Evolutionary conservation across 92 coral and sea anemone genomes (phyloP).

Genomic region (Epizoanthus illoricatus): DNA sequence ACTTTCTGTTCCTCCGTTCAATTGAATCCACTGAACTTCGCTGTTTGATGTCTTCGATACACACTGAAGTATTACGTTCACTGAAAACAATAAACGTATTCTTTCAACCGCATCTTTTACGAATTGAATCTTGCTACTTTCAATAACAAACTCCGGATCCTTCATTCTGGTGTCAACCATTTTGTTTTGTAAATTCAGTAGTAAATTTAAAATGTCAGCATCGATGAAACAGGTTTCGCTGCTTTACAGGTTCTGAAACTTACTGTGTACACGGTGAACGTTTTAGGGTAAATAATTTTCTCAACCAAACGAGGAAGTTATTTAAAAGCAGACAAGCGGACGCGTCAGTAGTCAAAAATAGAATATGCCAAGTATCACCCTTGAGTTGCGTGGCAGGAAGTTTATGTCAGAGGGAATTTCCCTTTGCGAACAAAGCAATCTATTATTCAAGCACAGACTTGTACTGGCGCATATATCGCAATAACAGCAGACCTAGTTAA

Average conservation of each 20-base stretch:
- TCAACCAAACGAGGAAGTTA: constrained; percentile 20
- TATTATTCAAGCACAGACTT: constrained; percentile 16
- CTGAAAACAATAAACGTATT: constrained; percentile 68
- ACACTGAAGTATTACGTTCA: constrained; percentile 62
- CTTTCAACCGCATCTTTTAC: constrained; percentile 63
- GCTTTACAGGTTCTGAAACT: neutral
- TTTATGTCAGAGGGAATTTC: constrained; percentile 22
- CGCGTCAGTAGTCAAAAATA: constrained; percentile 35
- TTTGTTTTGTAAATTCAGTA: constrained; percentile 5
- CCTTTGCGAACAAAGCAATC: constrained; percentile 23
- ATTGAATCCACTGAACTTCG: constrained; percentile 75
- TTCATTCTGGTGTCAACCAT: neutral
- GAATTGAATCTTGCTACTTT: constrained; percentile 57
- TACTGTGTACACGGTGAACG: constrained; percentile 1
- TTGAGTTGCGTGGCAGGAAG: constrained; percentile 26
- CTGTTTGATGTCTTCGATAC: constrained; percentile 40
- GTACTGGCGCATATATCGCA: neutral
- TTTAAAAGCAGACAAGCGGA: neutral
- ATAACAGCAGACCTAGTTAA: neutral
- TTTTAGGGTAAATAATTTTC: neutral
- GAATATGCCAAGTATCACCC: neutral
- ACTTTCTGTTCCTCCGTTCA: constrained; percentile 56
- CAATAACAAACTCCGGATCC: constrained; percentile 85
- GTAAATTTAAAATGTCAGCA: neutral
- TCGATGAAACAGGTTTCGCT: neutral